Conservation (phyloP, 2,797 vertebrate genomes). For the Mormyrus proboscirostris region DNA sequence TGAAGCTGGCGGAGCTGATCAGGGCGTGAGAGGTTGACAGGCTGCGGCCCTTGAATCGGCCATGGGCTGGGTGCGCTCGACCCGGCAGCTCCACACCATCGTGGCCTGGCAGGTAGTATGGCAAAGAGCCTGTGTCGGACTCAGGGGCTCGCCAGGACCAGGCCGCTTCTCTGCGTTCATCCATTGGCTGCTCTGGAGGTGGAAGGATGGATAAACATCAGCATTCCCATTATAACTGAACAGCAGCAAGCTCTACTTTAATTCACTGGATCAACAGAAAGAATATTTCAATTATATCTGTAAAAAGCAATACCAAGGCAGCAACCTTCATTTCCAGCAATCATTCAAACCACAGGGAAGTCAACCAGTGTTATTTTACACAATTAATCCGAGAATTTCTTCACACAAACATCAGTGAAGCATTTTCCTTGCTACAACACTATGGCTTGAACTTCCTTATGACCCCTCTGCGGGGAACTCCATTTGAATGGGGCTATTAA, state of each 20-base stretch:
- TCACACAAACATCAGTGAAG: background rate
- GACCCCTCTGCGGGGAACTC: background rate
- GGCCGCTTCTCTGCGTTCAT: constrained; percentile 56
- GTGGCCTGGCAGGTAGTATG: constrained; percentile 66
- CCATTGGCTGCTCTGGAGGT: constrained; percentile 52
- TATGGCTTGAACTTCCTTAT: background rate
- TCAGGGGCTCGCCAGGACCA: constrained; percentile 44
- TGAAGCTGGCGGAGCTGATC: constrained; percentile 70
- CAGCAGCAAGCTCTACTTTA: background rate
- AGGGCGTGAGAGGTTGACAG: constrained; percentile 65
- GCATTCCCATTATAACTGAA: background rate
- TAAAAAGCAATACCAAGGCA: background rate
- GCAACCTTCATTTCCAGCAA: background rate
- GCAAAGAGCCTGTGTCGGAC: constrained; percentile 50
- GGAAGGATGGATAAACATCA: background rate
- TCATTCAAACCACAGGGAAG: background rate
- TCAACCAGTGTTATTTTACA: background rate
- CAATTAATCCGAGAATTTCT: background rate
- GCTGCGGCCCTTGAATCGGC: constrained; percentile 76
- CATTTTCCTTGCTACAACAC: background rate
- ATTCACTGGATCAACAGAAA: background rate
- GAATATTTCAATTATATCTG: background rate
- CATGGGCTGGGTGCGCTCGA: constrained; percentile 51
- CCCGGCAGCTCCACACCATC: constrained; percentile 60
- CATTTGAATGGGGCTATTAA: background rate